Evolutionary conservation across 2,113 vertebrate genomes (phyloP).

Genomic region (Pygoscelis antarcticus): DNA sequence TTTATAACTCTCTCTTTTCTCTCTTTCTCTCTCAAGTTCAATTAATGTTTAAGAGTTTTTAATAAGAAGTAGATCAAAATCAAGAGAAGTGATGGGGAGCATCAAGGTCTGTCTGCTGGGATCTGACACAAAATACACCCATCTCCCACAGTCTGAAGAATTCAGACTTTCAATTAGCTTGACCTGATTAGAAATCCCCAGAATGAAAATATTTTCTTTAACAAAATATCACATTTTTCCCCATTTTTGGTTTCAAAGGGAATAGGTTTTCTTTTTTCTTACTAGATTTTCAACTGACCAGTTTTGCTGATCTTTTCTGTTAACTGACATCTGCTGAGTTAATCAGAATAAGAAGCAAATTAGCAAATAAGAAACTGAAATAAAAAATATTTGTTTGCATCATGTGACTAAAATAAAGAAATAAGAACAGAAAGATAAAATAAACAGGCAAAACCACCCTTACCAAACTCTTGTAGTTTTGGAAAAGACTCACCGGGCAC

Average conservation of each 20-base stretch:
- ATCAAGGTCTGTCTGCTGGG: fast-evolving
- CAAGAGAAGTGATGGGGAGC: not conserved
- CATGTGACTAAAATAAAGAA: not conserved
- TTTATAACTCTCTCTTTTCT: not conserved
- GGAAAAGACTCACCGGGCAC: not conserved
- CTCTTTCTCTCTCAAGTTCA: not conserved
- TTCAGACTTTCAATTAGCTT: not conserved
- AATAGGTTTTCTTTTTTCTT: not conserved
- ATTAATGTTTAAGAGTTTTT: not conserved
- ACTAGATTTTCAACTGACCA: not conserved
- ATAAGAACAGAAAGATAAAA: not conserved
- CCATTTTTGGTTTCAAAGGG: not conserved
- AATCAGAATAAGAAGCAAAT: not conserved
- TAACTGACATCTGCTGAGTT: not conserved
- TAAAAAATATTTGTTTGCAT: not conserved
- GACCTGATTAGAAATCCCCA: not conserved
- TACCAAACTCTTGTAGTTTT: not conserved
- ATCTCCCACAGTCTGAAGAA: not conserved
- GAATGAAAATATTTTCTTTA: not conserved
- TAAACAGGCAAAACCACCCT: not conserved
- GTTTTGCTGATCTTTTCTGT: not conserved
- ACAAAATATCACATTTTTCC: not conserved
- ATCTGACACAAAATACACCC: not conserved
- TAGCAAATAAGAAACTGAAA: not conserved
- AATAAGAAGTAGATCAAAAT: not conserved